Evolutionary conservation across 2,113 vertebrate species (phyloP).

Genomic region (Lipotes vexillifer): DNA sequence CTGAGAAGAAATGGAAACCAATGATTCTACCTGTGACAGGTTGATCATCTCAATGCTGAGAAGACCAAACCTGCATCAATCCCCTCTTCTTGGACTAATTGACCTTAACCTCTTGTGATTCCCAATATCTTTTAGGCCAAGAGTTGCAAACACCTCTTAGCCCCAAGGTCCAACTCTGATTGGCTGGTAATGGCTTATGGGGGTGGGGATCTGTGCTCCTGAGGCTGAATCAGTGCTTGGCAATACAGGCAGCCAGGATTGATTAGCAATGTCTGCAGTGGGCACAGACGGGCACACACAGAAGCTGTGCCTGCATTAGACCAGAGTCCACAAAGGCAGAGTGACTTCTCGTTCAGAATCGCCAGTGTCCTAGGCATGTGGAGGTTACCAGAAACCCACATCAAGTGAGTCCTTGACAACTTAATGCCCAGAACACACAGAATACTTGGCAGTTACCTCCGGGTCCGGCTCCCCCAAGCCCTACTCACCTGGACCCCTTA

Average conservation of each 20-base stretch:
- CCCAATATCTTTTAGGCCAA: not conserved
- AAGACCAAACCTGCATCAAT: fast-evolving
- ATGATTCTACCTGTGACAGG: not conserved
- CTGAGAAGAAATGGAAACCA: not conserved
- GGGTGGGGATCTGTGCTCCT: not conserved
- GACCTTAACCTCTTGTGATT: not conserved
- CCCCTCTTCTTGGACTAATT: not conserved
- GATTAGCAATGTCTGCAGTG: not conserved
- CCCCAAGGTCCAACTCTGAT: not conserved
- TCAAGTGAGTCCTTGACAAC: not conserved
- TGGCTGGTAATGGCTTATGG: not conserved
- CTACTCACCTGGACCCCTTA: not conserved
- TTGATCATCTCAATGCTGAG: no score
- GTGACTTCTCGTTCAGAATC: not conserved
- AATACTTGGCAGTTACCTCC: not conserved
- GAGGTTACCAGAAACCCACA: not conserved
- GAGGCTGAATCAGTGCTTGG: not conserved
- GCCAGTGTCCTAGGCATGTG: not conserved
- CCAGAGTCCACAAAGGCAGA: not conserved
- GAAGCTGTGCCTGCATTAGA: fast-evolving
- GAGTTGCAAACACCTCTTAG: not conserved
- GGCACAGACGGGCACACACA: not conserved
- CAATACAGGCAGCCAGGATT: not conserved
- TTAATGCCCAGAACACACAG: not conserved
- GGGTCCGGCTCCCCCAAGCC: not conserved